Evolutionary conservation across 2,888 invertebrate species (phyloP).

Genomic region (Drosophila paramelanica): DNA sequence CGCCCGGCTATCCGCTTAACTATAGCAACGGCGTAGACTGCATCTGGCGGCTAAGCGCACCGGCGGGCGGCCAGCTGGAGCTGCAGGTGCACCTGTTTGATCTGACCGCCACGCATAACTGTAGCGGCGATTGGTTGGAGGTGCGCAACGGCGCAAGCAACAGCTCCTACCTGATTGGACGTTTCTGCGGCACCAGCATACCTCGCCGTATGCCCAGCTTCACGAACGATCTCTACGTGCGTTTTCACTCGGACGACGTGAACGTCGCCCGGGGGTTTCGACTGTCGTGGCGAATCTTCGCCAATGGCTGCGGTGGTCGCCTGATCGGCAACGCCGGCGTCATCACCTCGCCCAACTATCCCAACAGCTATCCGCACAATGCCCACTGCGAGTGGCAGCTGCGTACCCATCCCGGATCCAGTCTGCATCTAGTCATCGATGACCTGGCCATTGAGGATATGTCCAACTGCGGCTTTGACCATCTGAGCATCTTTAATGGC

Average conservation of each 20-base stretch:
- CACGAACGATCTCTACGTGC: slow-evolving; percentile 90
- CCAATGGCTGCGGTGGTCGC: slow-evolving; percentile 92
- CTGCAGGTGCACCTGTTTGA: slow-evolving; percentile 89
- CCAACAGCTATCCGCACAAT: slow-evolving; percentile 89
- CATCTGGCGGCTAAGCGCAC: slow-evolving; percentile 91
- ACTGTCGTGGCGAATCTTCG: slow-evolving; percentile 88
- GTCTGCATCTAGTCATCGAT: slow-evolving; percentile 88
- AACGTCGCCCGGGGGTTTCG: slow-evolving; percentile 89
- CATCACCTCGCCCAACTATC: slow-evolving; percentile 94
- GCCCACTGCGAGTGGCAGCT: slow-evolving; percentile 93
- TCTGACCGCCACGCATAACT: slow-evolving; percentile 87
- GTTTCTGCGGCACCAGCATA: slow-evolving; percentile 90
- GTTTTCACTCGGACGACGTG: slow-evolving; percentile 91
- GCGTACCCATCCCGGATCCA: slow-evolving; percentile 89
- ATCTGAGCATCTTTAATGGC: slow-evolving; percentile 90
- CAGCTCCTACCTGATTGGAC: slow-evolving; percentile 91
- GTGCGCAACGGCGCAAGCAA: slow-evolving; percentile 92
- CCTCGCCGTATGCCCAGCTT: slow-evolving; percentile 90
- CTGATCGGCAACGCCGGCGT: slow-evolving; percentile 89
- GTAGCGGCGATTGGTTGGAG: slow-evolving; percentile 90
- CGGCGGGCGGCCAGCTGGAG: slow-evolving; percentile 89
- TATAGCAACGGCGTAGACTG: slow-evolving; percentile 91
- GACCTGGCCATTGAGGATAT: slow-evolving; percentile 90
- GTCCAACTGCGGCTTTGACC: slow-evolving; percentile 89
- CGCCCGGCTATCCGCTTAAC: slow-evolving; percentile 91